A percentile compares a stretch with the other conserved stretches of the same genome.
Conservation (phyloP, 1,140 invertebrate genomes). For the Drosophila bipectinata region DNA sequence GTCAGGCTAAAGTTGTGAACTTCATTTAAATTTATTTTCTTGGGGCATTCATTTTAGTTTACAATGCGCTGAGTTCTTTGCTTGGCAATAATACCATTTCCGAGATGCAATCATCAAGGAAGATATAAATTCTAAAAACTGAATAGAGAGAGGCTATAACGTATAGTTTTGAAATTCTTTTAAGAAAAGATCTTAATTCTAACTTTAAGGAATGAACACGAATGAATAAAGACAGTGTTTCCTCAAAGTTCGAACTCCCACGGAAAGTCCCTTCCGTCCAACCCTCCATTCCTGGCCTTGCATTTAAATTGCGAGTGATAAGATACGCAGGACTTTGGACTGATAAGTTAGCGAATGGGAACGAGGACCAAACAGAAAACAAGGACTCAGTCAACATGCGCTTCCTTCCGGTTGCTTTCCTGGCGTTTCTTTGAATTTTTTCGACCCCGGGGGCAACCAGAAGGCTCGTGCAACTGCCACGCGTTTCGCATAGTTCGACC, state of each 20-base stretch:
- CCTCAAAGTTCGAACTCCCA: constrained; percentile 16
- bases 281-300: constrained; percentile 15
- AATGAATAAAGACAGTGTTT: constrained; percentile 29
- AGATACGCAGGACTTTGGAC: constrained; percentile 28
- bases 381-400: constrained; percentile 44
- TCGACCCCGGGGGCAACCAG: constrained; percentile 29
- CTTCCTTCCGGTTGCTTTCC: constrained; percentile 37
- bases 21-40: constrained; percentile 43
- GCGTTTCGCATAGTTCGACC: constrained; percentile 39
- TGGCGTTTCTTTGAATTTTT: background rate
- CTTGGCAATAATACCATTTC: constrained; percentile 1
- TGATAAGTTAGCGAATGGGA: constrained; percentile 40
- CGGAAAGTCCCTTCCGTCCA: constrained; percentile 15
- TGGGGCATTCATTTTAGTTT: constrained; percentile 33
- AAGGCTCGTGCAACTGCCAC: constrained; percentile 46
- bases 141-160: background rate
- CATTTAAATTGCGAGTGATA: constrained; percentile 61
- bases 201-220: background rate
- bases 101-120: background rate
- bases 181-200: too few relatives aligned
- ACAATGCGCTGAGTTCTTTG: constrained; percentile 15
- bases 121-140: background rate
- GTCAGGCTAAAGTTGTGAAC: constrained; percentile 30
- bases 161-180: too few relatives aligned
- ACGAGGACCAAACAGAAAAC: constrained; percentile 23